These are phyloP conservation scores for Oeneis ivallda DNA, from an alignment of 2,888 invertebrate species.

Conservation along the genomic window DNA sequence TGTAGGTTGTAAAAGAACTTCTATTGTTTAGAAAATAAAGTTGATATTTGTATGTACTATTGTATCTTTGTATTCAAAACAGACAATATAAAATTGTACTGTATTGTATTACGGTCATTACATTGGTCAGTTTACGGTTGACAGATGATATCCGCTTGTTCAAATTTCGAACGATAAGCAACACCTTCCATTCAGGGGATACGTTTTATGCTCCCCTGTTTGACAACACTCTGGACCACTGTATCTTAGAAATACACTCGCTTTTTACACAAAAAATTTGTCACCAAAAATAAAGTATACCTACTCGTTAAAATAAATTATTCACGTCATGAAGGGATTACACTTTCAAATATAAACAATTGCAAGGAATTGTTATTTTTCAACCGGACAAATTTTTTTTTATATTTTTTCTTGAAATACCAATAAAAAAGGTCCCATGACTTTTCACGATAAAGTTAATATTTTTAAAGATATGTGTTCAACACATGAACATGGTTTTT, in stretches of 20 bases:
- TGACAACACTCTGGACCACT: background rate
- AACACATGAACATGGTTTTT: too few species aligned
- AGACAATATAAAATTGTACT: conserved; percentile 31
- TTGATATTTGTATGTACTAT: background rate
- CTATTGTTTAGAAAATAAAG: background rate
- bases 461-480: too few species aligned
- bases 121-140: conserved; percentile 61
- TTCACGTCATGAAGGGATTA: too few species aligned
- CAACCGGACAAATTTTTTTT: too few species aligned
- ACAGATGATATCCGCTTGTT: conserved; percentile 51
- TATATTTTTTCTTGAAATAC: too few species aligned
- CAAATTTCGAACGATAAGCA: conserved; percentile 13
- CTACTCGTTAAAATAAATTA: too few species aligned
- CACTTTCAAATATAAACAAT: too few species aligned
- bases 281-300: too few species aligned
- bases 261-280: too few species aligned
- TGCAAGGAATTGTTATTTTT: too few species aligned
- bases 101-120: conserved; percentile 45
- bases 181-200: background rate
- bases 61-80: conserved; percentile 11
- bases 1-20: background rate
- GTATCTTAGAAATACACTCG: background rate
- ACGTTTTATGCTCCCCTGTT: background rate
- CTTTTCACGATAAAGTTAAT: too few species aligned
- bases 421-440: too few species aligned